A percentile compares a stretch with the other conserved stretches of the same genome.
These are phyloP conservation scores for Oreonectes daqikongensis DNA, from an alignment of 2,797 vertebrate species.

Conservation along the genomic window DNA sequence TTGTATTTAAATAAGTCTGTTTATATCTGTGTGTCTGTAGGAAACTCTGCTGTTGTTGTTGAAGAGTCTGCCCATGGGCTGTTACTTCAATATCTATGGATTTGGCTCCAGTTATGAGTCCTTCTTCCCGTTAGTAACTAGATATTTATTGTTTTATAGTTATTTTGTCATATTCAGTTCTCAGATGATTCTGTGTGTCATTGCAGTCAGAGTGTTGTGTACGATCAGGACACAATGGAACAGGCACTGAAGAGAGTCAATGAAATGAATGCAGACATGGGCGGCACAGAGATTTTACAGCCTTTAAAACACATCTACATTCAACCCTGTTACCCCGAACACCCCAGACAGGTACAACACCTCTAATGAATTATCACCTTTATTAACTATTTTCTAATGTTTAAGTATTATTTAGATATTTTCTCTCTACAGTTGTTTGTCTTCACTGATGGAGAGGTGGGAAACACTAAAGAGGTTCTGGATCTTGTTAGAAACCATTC, in stretches of 20 bases:
- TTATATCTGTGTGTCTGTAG: constrained; percentile 61
- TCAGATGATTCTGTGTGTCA: background rate
- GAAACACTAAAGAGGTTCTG: constrained; percentile 56
- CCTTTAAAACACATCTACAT: constrained; percentile 61
- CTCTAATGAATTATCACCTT: too few species aligned
- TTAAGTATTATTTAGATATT: background rate
- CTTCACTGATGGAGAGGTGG: constrained; percentile 62
- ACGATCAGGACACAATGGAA: constrained; percentile 72
- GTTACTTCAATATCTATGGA: constrained; percentile 18
- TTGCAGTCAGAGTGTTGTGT: constrained; percentile 74
- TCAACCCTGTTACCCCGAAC: constrained; percentile 55
- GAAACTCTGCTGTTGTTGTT: constrained; percentile 85
- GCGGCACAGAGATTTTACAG: constrained; percentile 63
- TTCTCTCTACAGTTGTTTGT: constrained; percentile 41
- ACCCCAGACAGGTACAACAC: constrained; percentile 71
- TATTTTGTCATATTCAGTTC: background rate
- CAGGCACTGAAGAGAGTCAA: constrained; percentile 66
- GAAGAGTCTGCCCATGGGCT: constrained; percentile 86
- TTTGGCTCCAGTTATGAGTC: constrained; percentile 73
- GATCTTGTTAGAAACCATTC: constrained; percentile 50
- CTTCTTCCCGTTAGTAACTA: constrained; percentile 80
- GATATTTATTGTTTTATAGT: background rate
- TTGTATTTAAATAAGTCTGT: background rate
- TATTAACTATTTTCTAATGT: background rate
- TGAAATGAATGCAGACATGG: background rate